A percentile compares a stretch with the other conserved stretches of the same genome.
Evolutionary conservation across 2,888 invertebrate genomes (phyloP).

Genomic region (Epinotia bilunana): DNA sequence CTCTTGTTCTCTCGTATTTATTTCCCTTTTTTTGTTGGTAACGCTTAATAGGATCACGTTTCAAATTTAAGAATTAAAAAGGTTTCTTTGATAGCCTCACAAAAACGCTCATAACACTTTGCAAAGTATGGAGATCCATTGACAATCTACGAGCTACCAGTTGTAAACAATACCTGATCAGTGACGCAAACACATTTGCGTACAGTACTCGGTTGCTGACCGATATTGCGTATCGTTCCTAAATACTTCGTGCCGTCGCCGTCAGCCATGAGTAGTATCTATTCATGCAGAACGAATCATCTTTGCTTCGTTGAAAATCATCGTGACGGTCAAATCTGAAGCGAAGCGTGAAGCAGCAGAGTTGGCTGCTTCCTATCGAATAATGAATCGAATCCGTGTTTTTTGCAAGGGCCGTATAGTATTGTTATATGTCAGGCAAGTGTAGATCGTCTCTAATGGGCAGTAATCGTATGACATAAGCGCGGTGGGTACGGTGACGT

Average conservation of each 20-base stretch:
- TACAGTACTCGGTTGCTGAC: slow-evolving; percentile 51
- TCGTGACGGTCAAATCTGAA: slow-evolving; percentile 53
- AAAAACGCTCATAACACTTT: slow-evolving; percentile 1
- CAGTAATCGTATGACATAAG: slow-evolving; percentile 78
- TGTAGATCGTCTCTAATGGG: slow-evolving; percentile 50
- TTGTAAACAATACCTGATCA: slow-evolving; percentile 39
- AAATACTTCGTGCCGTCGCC: slow-evolving; percentile 53
- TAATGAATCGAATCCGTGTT: slow-evolving; percentile 20
- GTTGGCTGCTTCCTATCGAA: slow-evolving; percentile 36
- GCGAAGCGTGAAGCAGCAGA: slow-evolving; percentile 53
- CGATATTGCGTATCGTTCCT: slow-evolving; percentile 61
- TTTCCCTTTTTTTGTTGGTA: slow-evolving; percentile 11
- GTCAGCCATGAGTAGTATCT: slow-evolving; percentile 47
- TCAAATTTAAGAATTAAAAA: slow-evolving; percentile 20
- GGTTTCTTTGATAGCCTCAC: slow-evolving; percentile 14
- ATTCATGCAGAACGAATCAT: slow-evolving; percentile 67
- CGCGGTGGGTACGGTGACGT: slow-evolving; percentile 68
- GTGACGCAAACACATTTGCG: slow-evolving; percentile 54
- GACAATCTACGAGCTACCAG: slow-evolving; percentile 15
- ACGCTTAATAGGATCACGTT: slow-evolving; percentile 12
- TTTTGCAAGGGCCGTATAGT: slow-evolving; percentile 40
- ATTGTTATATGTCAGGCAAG: slow-evolving; percentile 38
- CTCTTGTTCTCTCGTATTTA: background rate
- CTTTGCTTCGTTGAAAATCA: slow-evolving; percentile 54
- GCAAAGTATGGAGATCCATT: slow-evolving; percentile 28